Evolutionary conservation across 2,113 vertebrate genomes (phyloP).

Genomic region (Perca schrenkii): DNA sequence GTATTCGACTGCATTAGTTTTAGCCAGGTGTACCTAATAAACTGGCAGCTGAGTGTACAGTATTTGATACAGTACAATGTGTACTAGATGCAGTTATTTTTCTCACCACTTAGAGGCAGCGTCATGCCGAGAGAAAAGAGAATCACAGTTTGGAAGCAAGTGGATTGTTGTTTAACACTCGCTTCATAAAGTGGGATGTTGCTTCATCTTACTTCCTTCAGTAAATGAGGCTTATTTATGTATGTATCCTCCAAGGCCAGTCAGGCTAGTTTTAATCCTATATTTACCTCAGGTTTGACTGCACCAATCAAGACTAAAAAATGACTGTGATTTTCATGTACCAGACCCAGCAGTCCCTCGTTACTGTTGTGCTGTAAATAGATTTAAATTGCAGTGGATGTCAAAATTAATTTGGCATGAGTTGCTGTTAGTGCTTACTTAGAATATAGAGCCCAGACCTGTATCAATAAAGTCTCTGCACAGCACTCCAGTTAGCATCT

Average conservation of each 20-base stretch:
- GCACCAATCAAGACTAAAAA: not conserved
- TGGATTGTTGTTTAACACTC: not conserved
- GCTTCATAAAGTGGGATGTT: not conserved
- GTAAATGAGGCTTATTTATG: not conserved
- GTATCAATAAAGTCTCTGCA: not conserved
- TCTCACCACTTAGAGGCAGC: conserved; percentile 44
- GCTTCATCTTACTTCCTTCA: not conserved
- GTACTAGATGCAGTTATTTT: not conserved
- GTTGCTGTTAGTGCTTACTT: not conserved
- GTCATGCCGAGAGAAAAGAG: not conserved
- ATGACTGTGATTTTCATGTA: not conserved
- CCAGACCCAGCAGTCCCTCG: not conserved
- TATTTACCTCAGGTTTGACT: not conserved
- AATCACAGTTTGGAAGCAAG: not conserved
- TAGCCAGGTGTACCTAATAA: too few species aligned
- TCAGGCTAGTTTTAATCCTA: not conserved
- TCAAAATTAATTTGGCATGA: not conserved
- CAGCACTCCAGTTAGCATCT: not conserved
- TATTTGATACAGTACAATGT: not conserved
- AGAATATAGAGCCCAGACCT: not conserved
- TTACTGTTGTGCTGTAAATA: not conserved
- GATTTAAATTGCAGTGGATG: not conserved
- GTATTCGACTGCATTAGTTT: too few species aligned
- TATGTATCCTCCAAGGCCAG: not conserved
- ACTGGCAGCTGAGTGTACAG: too few species aligned